Base-by-base conservation (phyloP, 2,113 vertebrate species). In the Centrocercus urophasianus region DNA sequence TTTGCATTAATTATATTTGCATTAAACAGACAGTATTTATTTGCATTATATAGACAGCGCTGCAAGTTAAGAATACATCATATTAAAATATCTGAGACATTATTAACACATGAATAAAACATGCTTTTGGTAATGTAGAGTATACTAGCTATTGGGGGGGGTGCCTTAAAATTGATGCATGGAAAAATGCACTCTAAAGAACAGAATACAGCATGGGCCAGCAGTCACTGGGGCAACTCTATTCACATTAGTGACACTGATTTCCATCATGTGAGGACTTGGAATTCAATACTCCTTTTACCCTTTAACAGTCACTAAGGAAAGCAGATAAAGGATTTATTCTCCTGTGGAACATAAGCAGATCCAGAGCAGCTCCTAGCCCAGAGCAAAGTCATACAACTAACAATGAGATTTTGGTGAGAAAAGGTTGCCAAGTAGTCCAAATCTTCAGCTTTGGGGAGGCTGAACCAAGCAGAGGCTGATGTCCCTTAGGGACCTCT, bases 31-130 rank as follows among this genome's bases (percentile, higher is more conserved):
- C 30, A 32, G 17, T 32, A 32, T 32, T 67, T 86, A 64, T 86
- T 95, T 93, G 42, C 72, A 77, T 86, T 77, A 88, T 86, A 64
- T 13, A 67, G 14, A 30, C 30, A 73, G 30, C 42, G 21, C 36
- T 73, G 11, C 50, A 83, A 96, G 50, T 77, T 90, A 88, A 63
- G 76, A 38, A 65, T 81, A 74, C 19, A 47, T 50, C 71, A 59
- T 52, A 78, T 57, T 66, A 83, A 72, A 70, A 83, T 84, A 91
- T 18, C 38, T 30, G 50, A 32, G 25, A 50, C 27, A 56, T 70
- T 72, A 89, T 71, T 91, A 91, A 59, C 50, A 74, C 38, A 96
- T 96, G 90, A 93, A 95, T 95, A 91, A 95, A 93, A 89, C 83
- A 88, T 91, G 27, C 1, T 70, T 83, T 77, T 73, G n/a, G 13